These are phyloP conservation scores for Cheirogaleus major DNA, from an alignment of 2,797 vertebrate species.

Conservation along the genomic window DNA sequence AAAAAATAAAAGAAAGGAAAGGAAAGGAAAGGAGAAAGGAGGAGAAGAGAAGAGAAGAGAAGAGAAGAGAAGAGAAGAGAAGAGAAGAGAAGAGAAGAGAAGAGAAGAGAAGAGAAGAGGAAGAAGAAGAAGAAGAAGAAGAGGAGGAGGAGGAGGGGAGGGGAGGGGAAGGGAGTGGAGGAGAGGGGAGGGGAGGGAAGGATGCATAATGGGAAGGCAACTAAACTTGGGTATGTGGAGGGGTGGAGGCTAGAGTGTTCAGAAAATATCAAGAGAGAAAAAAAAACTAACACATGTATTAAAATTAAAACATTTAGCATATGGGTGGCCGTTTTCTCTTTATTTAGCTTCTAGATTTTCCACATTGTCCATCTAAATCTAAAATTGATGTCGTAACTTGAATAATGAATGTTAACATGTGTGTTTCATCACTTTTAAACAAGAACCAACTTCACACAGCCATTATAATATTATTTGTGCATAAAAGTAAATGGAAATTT, in stretches of 20 bases:
- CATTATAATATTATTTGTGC: not conserved
- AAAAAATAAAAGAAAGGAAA: rapidly evolving
- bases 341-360: not conserved
- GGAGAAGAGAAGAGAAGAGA: too few species aligned
- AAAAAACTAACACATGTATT: not conserved
- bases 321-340: not conserved
- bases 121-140: rapidly evolving
- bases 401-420: not conserved
- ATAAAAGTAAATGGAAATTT: not conserved
- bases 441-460: not conserved
- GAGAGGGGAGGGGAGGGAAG: too few species aligned
- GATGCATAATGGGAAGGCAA: not conserved
- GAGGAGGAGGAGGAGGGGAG: rapidly evolving
- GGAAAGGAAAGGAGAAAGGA: too few species aligned
- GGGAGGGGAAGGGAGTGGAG: too few species aligned
- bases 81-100: too few species aligned
- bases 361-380: not conserved
- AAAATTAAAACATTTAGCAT: not conserved
- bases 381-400: not conserved
- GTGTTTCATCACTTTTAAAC: not conserved
- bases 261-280: not conserved
- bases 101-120: too few species aligned
- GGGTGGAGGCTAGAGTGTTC: not conserved
- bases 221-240: not conserved
- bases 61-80: too few species aligned